These are phyloP conservation scores for Graphium colonna DNA, from an alignment of 2,888 invertebrate species.

Conservation along the genomic window DNA sequence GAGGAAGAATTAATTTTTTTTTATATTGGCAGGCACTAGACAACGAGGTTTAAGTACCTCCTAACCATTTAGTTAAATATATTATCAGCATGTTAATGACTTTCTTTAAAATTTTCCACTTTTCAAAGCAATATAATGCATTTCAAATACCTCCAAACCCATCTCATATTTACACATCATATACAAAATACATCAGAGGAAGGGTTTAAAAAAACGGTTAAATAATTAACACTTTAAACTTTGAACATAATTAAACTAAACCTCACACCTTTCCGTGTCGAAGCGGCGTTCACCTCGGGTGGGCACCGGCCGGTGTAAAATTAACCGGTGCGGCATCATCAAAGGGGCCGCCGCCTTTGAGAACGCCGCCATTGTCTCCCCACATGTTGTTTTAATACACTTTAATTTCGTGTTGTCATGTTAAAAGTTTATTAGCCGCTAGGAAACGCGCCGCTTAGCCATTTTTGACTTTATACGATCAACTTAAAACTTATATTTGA, in stretches of 20 bases:
- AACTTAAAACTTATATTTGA: background rate
- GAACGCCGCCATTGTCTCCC: constrained; percentile 66
- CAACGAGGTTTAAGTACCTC: constrained; percentile 13
- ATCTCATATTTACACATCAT: too few relatives aligned
- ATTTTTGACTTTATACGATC: constrained; percentile 34
- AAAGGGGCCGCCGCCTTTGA: constrained; percentile 66
- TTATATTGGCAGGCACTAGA: background rate
- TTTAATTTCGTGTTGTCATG: constrained; percentile 74
- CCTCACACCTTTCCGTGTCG: constrained; percentile 4
- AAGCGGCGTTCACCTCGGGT: constrained; percentile 25
- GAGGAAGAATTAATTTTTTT: too few relatives aligned
- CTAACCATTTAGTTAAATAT: background rate
- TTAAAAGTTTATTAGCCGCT: constrained; percentile 65
- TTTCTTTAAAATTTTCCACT: too few relatives aligned
- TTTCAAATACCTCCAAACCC: constrained; percentile 10
- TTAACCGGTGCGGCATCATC: constrained; percentile 55
- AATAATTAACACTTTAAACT: background rate
- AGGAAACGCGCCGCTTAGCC: constrained; percentile 14
- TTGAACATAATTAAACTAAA: constrained; percentile 6
- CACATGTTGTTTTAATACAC: constrained; percentile 68
- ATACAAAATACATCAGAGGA: too few relatives aligned
- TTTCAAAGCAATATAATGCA: too few relatives aligned
- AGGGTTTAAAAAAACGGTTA: background rate
- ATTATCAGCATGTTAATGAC: too few relatives aligned
- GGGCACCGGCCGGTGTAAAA: constrained; percentile 54